A percentile compares a stretch with the other conserved stretches of the same genome.
phyloP scores from a whole-genome alignment of 2,888 invertebrate genomes.

The Bombyx huttoni region DNA sequence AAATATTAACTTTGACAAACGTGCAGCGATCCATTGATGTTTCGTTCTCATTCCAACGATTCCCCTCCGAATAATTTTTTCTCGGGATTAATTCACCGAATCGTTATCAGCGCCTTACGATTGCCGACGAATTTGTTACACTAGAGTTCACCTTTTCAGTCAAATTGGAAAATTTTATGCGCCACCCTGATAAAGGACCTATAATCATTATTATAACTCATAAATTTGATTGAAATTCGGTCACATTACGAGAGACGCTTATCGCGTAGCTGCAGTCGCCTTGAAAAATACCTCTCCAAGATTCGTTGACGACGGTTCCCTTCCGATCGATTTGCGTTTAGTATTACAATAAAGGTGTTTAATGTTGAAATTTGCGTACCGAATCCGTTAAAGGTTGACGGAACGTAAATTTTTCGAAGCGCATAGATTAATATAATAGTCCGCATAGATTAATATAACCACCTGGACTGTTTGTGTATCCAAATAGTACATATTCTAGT shows the following conservation, averaged over 20 bases:
- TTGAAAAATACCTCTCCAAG: conserved; percentile 60
- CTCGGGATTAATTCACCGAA: conserved; percentile 63
- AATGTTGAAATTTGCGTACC: conserved; percentile 52
- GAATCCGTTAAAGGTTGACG: conserved; percentile 33
- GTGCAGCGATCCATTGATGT: conserved; percentile 31
- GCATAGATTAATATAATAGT: background rate
- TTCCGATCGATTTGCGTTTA: conserved; percentile 66
- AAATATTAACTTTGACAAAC: conserved; percentile 37
- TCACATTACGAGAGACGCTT: conserved; percentile 63
- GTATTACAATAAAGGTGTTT: conserved; percentile 56
- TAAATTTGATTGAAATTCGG: conserved; percentile 72
- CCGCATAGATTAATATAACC: too few species aligned
- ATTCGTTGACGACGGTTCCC: conserved; percentile 34
- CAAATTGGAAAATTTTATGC: conserved; percentile 65
- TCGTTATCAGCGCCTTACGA: conserved; percentile 67
- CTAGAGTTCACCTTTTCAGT: conserved; percentile 68
- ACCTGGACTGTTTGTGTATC: too few species aligned
- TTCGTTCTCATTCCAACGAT: conserved; percentile 28
- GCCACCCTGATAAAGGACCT: conserved; percentile 61
- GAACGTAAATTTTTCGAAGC: conserved; percentile 22
- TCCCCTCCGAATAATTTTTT: conserved; percentile 36
- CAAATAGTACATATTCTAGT: too few species aligned
- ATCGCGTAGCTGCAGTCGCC: conserved; percentile 64
- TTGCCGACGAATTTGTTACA: conserved; percentile 67
- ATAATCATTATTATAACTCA: conserved; percentile 71